Base-by-base conservation (phyloP, 2,888 invertebrate species). In the Papilio demoleus region DNA sequence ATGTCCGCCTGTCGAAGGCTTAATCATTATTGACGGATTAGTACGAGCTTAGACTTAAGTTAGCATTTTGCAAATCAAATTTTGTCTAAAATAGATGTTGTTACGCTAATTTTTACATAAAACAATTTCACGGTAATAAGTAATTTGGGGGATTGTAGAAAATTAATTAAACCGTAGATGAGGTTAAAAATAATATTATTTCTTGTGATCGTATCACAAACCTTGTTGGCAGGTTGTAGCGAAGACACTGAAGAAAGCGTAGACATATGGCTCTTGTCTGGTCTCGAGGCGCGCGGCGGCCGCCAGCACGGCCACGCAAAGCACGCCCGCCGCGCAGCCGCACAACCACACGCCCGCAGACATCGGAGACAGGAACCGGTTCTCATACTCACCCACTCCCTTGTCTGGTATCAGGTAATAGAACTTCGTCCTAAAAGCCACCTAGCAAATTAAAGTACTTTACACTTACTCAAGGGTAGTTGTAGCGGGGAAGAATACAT, bases 321-420 rank as follows among this genome's bases (percentile, higher is more conserved):
- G 72, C 0, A 78, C 60, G 5, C 81, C 79, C 0, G 86, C 81
- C 0, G 76, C 80, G 24, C 86, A 65, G 0, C 85, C 79, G 61
- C 87, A 82, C 77, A 83, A 83, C 94, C 94, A 94, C 24, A 90
- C 90, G 0, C 82, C 82, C 0, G 70, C 63, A 0, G 92, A 87
- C 77, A 94, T 83, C 0, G 94, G 94, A 12, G 87, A 86, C 1
- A 94, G 79, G 74, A 93, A 93, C 40, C 85, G 87, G 74, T 91
- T 88, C 75, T 91, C 90, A 71, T 88, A 91, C 4, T 80, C 72
- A 0, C 92, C 92, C 0, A 90, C 81, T 0, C 92, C 91, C 68
- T 80, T 79, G n/a, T 83, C 83, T 1, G 86, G 80, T 45, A 90
- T 90, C 1, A 90, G 74, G 75, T 91, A 92, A 81, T 85, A 92